Evolutionary conservation across 2,113 vertebrate species (phyloP).

Genomic region (Aptenodytes patagonicus): DNA sequence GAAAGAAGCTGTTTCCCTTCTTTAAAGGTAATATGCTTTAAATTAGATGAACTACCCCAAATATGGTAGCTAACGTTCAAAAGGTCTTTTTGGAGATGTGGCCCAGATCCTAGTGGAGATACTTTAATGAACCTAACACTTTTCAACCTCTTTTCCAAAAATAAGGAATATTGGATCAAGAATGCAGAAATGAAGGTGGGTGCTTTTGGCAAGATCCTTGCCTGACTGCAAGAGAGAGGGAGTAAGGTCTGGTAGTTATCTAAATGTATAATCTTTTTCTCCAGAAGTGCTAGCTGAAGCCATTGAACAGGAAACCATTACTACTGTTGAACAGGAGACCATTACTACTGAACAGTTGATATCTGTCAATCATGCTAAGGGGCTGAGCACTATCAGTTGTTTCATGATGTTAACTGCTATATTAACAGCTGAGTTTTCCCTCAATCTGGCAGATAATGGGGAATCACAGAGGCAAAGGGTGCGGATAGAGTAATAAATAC

Average conservation of each 20-base stretch:
- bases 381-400: not conserved
- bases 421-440: not conserved
- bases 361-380: not conserved
- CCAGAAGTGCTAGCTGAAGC: not conserved
- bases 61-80: not conserved
- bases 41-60: not conserved
- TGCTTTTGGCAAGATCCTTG: not conserved
- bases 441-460: not conserved
- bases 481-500: not conserved
- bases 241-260: not conserved
- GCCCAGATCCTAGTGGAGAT: not conserved
- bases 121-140: fast-evolving
- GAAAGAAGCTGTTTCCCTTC: not conserved
- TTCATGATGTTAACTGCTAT: not conserved
- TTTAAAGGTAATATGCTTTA: not conserved
- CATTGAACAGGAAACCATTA: not conserved
- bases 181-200: not conserved
- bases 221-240: not conserved
- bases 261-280: not conserved
- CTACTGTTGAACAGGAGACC: not conserved
- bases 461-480: not conserved
- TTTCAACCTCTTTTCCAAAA: not conserved
- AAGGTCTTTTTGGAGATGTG: not conserved
- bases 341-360: not conserved
- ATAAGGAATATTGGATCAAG: not conserved